phyloP scores from a whole-genome alignment of 35 echinoderm and acorn worm genomes.

The Ophiothrix spiculata region DNA sequence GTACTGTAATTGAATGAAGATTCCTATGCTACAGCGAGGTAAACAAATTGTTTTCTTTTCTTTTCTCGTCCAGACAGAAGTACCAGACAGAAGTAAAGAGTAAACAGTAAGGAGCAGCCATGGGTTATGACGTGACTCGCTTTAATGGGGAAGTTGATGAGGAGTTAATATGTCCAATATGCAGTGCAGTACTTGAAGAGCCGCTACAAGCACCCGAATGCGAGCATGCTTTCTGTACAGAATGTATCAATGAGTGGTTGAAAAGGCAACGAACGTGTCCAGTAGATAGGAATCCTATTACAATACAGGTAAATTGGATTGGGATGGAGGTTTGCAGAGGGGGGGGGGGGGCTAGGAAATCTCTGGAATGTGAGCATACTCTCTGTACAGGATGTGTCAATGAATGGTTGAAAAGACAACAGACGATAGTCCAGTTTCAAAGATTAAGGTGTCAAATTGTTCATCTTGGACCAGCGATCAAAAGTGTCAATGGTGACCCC shows the following conservation, averaged over 20 bases:
- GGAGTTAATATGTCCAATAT: slow-evolving; percentile 96
- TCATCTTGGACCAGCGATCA: too few relatives aligned
- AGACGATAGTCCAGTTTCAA: too few relatives aligned
- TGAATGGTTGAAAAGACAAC: slow-evolving; percentile 86
- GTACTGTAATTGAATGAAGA: too few relatives aligned
- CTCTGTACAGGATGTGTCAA: slow-evolving; percentile 88
- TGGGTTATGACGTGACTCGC: slow-evolving; percentile 90
- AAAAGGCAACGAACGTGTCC: slow-evolving; percentile 84
- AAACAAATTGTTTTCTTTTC: too few relatives aligned
- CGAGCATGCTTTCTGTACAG: slow-evolving; percentile 95
- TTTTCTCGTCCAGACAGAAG: too few relatives aligned
- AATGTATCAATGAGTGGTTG: slow-evolving; percentile 92
- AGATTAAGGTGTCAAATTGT: too few relatives aligned
- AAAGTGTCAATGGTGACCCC: too few relatives aligned
- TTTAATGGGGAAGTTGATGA: slow-evolving; percentile 98
- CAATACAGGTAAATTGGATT: slow-evolving; percentile 55
- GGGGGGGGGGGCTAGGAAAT: slow-evolving; percentile 93
- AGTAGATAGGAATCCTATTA: slow-evolving; percentile 81
- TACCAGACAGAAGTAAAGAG: too few relatives aligned
- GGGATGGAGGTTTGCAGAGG: slow-evolving; percentile 73
- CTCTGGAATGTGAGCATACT: slow-evolving; percentile 97
- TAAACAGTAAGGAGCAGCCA: too few relatives aligned
- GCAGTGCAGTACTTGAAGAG: slow-evolving; percentile 88
- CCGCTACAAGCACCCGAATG: slow-evolving; percentile 90
- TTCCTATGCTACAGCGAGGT: too few relatives aligned